These are phyloP conservation scores for Epsilonema sp. DNA, from an alignment of 2,888 invertebrate genomes.

Conservation along the genomic window DNA sequence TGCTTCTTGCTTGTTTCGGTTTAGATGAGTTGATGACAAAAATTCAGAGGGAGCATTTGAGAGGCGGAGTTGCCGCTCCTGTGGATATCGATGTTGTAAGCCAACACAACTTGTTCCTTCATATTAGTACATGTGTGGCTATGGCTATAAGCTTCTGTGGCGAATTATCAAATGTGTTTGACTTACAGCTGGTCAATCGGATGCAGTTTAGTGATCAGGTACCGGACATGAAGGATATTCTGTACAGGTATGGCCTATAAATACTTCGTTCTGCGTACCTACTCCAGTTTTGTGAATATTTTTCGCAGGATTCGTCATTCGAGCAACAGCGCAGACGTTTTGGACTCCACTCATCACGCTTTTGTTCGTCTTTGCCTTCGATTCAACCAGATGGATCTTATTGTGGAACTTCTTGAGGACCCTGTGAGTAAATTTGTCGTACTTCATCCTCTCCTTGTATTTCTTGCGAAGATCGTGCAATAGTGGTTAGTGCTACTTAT, in stretches of 20 bases:
- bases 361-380: neutral
- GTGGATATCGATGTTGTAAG: neutral
- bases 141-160: too few relatives aligned
- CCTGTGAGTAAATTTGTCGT: too few relatives aligned
- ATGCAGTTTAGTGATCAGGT: neutral
- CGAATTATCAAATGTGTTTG: too few relatives aligned
- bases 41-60: neutral
- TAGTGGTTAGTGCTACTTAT: too few relatives aligned
- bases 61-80: neutral
- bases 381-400: neutral
- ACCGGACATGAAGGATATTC: neutral
- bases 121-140: too few relatives aligned
- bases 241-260: neutral
- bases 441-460: too few relatives aligned
- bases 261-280: neutral
- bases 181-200: neutral
- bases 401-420: neutral
- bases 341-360: neutral
- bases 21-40: neutral
- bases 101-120: neutral
- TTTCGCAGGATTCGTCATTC: conserved; percentile 1
- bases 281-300: neutral
- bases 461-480: too few relatives aligned
- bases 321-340: too few relatives aligned
- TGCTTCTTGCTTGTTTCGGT: neutral